Percentiles rank a stretch among this genome's conserved stretches.
These are phyloP conservation scores for Pterostichus madidus DNA, from an alignment of 2,888 invertebrate genomes.

Conservation along the genomic window DNA sequence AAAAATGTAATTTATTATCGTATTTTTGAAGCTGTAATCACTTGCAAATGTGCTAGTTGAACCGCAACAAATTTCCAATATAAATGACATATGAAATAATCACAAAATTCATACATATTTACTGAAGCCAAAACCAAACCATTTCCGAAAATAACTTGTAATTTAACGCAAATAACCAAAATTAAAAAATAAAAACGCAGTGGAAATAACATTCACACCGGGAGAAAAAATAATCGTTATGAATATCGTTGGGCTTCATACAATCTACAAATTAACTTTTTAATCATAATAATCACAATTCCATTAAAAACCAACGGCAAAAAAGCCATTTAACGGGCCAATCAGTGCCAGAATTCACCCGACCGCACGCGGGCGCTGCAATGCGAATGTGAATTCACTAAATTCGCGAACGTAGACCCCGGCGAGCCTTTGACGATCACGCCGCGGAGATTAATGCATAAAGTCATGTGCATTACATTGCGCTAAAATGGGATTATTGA, in stretches of 20 bases:
- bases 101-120: constrained; percentile 27
- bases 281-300: constrained; percentile 66
- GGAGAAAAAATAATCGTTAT: constrained; percentile 48
- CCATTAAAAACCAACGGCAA: constrained; percentile 64
- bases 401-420: no score
- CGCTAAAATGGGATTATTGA: constrained; percentile 40
- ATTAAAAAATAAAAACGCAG: constrained; percentile 48
- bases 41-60: no score
- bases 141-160: constrained; percentile 49
- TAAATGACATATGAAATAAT: constrained; percentile 15
- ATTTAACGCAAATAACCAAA: constrained; percentile 51
- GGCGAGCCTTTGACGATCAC: constrained; percentile 26
- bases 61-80: no score
- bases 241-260: constrained; percentile 54
- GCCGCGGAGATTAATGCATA: constrained; percentile 41
- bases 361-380: constrained; percentile 2
- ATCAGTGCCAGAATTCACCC: constrained; percentile 43
- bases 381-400: neutral
- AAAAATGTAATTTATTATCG: no score
- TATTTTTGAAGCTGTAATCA: no score
- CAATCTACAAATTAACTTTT: constrained; percentile 66
- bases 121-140: constrained; percentile 4
- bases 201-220: constrained; percentile 34
- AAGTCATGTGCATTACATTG: constrained; percentile 44
- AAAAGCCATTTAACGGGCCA: constrained; percentile 63